Base-by-base conservation (phyloP, 2,797 vertebrate species). In the Valencia hispanica region DNA sequence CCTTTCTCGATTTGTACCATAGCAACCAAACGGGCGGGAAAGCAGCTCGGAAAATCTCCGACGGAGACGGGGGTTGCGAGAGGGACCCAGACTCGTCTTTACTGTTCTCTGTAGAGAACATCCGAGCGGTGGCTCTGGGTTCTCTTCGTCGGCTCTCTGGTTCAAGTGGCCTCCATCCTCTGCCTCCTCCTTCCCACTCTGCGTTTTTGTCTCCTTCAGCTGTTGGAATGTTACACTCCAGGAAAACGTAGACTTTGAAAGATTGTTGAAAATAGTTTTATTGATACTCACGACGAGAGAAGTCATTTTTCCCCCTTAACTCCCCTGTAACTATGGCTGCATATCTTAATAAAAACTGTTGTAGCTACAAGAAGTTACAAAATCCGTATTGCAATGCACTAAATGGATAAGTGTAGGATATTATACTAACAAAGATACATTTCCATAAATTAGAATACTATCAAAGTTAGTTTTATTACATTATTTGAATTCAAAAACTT, bases 1-100 rank as follows among this genome's bases (percentile, higher is more conserved):
- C 70, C 86, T 89, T 88, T 76, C n/a, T n/a, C 78, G 79, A 83
- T 81, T 81, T 72, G 92, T 27, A 84, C 92, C 88, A 92, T 91
- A 84, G 91, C 88, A 94, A 94, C 92, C 73, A 30, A 80, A 86
- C 75, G 84, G 73, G 80, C 57, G 22, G 80, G 77, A 88, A 32
- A 70, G 76, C 78, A 68, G 82, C 84, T 45, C 81, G 72, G 82
- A 80, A 87, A 71, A 82, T 79, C 34, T 80, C 68, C 22, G 73
- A 81, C 79, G 70, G 76, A 61, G 78, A 78, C 75, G 68, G 12
- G 69, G 79, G n/a, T n/a, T n/a, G n/a, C n/a, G 73, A 79, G 17
- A 1, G 70, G 70, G 69, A 53, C 79, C 59, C 0, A 70, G 79
- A 84, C 73, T 83, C 18, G 25, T 43, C 57, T 71, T 20, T 57